A percentile compares a stretch with the other conserved stretches of the same genome.
phyloP scores from a whole-genome alignment of 2,888 invertebrate species.

The Cosmopolites sordidus region DNA sequence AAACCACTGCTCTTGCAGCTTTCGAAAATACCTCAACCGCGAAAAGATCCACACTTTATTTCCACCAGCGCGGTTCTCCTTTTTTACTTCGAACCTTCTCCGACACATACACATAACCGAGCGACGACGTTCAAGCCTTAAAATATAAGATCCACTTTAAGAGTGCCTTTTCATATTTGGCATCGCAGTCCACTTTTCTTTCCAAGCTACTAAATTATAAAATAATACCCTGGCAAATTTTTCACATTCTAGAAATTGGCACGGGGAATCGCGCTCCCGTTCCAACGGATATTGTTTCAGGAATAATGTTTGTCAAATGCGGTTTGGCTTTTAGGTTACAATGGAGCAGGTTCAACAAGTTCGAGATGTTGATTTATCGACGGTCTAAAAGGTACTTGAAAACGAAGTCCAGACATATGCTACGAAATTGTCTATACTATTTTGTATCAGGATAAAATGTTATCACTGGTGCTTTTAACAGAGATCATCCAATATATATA shows the following conservation, averaged over 20 bases:
- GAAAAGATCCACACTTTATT: background rate
- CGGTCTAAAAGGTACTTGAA: background rate
- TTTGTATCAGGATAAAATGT: no score
- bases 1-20: background rate
- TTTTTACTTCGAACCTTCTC: background rate
- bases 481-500: no score
- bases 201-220: constrained; percentile 19
- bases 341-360: constrained; percentile 10
- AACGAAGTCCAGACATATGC: no score
- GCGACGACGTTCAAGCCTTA: constrained; percentile 3
- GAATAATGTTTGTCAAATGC: constrained; percentile 9
- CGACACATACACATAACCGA: constrained; percentile 1
- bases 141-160: constrained; percentile 18
- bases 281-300: constrained; percentile 21
- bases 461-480: no score
- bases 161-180: constrained; percentile 20
- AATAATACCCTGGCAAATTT: constrained; percentile 24
- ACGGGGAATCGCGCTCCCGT: constrained; percentile 9
- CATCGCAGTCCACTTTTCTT: constrained; percentile 19
- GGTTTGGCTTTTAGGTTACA: constrained; percentile 4
- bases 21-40: background rate
- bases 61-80: background rate
- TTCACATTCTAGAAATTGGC: constrained; percentile 26
- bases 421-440: no score
- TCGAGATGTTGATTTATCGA: background rate